Conservation (phyloP, 2,797 vertebrate species). For the Alcedo atthis region DNA sequence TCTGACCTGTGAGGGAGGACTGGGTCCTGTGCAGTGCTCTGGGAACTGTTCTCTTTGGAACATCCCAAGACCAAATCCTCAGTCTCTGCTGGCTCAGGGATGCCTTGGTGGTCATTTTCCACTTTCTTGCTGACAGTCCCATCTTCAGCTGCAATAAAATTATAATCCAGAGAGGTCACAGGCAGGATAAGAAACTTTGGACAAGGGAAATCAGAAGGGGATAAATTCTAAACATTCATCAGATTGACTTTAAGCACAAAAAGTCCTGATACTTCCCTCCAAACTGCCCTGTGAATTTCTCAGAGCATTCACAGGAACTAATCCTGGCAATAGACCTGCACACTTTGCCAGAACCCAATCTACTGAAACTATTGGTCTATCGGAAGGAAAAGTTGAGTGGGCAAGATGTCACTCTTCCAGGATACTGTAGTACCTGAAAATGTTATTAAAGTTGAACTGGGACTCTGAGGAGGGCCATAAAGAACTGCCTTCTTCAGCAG, state of each 20-base stretch:
- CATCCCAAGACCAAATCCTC: background rate
- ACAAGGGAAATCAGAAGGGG: background rate
- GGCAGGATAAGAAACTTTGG: background rate
- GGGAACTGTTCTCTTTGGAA: background rate
- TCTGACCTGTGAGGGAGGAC: background rate
- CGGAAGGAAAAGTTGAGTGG: background rate
- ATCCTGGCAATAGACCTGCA: background rate
- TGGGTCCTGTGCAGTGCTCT: background rate
- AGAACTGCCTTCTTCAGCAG: background rate
- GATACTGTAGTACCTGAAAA: background rate
- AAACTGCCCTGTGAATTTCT: background rate
- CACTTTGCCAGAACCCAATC: background rate
- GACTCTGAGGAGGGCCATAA: background rate
- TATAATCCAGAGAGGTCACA: background rate
- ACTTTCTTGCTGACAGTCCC: background rate
- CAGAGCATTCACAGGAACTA: background rate
- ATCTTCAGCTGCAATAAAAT: conserved; percentile 11
- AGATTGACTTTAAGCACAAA: background rate
- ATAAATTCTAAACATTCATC: background rate
- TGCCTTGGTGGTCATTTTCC: background rate
- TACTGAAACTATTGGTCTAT: background rate
- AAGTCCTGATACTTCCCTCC: background rate
- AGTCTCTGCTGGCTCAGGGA: background rate
- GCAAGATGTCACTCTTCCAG: background rate
- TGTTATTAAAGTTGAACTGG: background rate